Base-by-base conservation (phyloP, 2,888 invertebrate species). In the Drosophila picticornis region DNA sequence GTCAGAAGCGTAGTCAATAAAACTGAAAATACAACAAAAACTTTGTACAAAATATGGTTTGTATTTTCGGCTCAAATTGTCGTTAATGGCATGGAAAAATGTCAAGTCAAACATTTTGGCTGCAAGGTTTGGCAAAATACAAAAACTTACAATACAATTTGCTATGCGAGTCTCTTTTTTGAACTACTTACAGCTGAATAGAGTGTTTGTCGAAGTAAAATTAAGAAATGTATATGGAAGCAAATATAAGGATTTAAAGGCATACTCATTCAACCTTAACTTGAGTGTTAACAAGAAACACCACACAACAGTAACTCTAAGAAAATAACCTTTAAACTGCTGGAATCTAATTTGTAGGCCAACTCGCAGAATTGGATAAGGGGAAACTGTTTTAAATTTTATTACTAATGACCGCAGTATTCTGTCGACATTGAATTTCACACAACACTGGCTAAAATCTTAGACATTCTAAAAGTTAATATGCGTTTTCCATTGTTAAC, bases 81-180 rank as follows among this genome's bases (percentile, higher is more conserved):
- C 72, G 80, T 76, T 88, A 84, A 83, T 88, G 88, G 88, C 86
- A 81, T 73, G 74, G 81, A 84, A 88, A 83, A 85, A 85, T 88
- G 88, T 88, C 85, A 85, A 80, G 61, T 73, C n/a, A 71, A 70
- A 62, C 65, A 66, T 75, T 77, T 66, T 66, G 50, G 32, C 56
- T 64, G 60, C 53, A 60, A 71, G 52, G 59, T 70, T 36, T 70
- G 70, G 71, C 53, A 22, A 59, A 32, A 48, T 16, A 58, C 27
- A 27, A 50, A 19, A 53, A 34, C 9, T 10, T 6, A 40, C 51
- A 60, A 67, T 50, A 25, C 34, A 60, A 53, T 76, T 67, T 59
- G 29, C 56, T 65, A 36, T n/a, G 56, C 57, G 51, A 56, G 58
- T 36, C 46, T 19, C 27, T 13, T 4, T 9, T 43, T 16, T 46